A percentile compares a stretch with the other conserved stretches of the same genome.
Evolutionary conservation across 2,888 invertebrate genomes (phyloP).

Genomic region (Diarsia rubi): DNA sequence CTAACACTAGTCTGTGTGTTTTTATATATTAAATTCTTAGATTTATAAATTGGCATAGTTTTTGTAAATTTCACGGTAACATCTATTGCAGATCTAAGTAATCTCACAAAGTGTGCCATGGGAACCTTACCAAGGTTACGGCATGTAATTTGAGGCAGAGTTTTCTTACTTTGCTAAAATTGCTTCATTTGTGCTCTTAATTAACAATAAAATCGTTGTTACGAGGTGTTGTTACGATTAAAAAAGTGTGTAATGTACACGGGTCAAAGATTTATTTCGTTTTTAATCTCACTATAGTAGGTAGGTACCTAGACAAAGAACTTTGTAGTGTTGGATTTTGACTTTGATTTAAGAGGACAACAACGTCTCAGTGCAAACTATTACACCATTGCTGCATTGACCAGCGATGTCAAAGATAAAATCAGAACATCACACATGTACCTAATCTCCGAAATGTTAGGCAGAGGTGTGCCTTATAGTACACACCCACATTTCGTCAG

Average conservation of each 20-base stretch:
- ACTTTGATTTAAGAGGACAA: no score
- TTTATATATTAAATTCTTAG: neutral
- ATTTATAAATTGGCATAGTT: neutral
- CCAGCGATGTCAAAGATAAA: no score
- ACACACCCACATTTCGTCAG: no score
- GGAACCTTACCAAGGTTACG: constrained; percentile 53
- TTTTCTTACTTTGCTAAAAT: constrained; percentile 31
- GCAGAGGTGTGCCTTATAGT: no score
- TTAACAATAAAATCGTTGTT: constrained; percentile 31
- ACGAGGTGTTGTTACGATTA: constrained; percentile 11
- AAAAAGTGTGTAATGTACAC: neutral
- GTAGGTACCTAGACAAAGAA: neutral
- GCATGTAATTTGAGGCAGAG: constrained; percentile 6
- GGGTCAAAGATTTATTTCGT: no score
- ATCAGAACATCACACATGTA: no score
- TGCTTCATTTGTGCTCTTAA: constrained; percentile 46
- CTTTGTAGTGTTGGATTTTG: neutral
- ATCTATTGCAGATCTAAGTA: constrained; percentile 35
- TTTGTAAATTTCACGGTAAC: constrained; percentile 36
- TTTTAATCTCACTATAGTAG: no score
- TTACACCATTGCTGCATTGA: no score
- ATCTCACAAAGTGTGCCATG: constrained; percentile 55
- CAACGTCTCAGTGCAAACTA: no score
- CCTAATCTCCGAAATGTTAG: no score
- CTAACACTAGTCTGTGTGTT: no score